Percentiles rank a stretch among this genome's conserved stretches.
phyloP scores from a whole-genome alignment of 2,888 invertebrate genomes.

The Lamproptera curius region DNA sequence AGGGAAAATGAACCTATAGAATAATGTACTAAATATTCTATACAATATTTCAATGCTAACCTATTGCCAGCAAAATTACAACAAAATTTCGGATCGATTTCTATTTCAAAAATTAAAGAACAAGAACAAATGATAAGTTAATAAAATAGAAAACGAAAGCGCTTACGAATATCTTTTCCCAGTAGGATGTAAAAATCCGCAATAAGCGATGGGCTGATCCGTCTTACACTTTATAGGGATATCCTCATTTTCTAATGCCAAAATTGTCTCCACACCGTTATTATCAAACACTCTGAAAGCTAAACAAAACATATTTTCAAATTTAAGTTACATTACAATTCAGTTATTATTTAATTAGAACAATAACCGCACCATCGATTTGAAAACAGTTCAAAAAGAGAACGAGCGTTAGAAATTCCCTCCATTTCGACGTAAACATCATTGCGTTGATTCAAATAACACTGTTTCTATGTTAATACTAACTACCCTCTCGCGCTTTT shows the following conservation, averaged over 20 bases:
- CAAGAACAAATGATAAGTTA: no score
- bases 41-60: no score
- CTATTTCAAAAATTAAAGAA: no score
- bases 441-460: not conserved
- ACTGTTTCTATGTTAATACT: conserved; percentile 4
- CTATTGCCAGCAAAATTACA: no score
- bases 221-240: conserved; percentile 56
- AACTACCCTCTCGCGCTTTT: conserved; percentile 20
- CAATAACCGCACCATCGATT: not conserved
- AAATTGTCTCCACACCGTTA: conserved; percentile 49
- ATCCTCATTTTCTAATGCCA: conserved; percentile 55
- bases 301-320: conserved; percentile 26
- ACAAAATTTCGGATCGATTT: no score
- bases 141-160: not conserved
- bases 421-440: conserved; percentile 2
- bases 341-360: not conserved
- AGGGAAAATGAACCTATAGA: no score
- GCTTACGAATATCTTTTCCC: conserved; percentile 69
- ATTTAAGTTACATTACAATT: not conserved
- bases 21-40: no score
- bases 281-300: conserved; percentile 54
- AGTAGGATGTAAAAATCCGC: conserved; percentile 62
- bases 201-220: conserved; percentile 58
- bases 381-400: not conserved
- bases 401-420: not conserved